Percentiles rank a stretch among this genome's conserved stretches.
Conservation (phyloP, 1,140 invertebrate species). For the Diachasmimorpha longicaudata region DNA sequence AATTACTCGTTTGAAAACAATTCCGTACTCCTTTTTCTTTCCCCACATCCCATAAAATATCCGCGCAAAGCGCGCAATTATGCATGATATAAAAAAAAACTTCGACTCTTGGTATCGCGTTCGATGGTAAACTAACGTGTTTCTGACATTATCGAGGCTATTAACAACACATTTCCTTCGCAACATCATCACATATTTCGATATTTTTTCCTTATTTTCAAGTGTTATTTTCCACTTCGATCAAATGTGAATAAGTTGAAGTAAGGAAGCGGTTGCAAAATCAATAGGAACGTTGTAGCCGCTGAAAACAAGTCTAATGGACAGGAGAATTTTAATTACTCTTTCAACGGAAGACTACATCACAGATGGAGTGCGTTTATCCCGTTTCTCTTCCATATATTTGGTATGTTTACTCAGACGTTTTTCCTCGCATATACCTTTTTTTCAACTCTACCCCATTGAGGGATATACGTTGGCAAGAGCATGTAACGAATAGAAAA, state of each 20-base stretch:
- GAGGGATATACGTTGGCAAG: not conserved
- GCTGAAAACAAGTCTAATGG: not conserved
- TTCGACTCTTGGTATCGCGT: no score
- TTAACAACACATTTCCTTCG: no score
- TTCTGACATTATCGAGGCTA: no score
- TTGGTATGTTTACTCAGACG: no score
- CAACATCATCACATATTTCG: not conserved
- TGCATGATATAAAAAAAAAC: no score
- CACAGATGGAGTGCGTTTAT: slow-evolving; percentile 3
- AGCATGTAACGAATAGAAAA: not conserved
- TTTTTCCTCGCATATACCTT: not conserved
- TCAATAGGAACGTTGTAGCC: not conserved
- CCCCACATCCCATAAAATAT: no score
- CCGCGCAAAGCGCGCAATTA: no score
- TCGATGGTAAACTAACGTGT: no score
- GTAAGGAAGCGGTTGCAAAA: not conserved
- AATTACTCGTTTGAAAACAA: no score
- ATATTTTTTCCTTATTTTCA: no score
- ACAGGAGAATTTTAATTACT: slow-evolving; percentile 10
- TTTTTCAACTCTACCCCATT: not conserved
- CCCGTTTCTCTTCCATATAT: not conserved
- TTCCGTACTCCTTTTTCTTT: not conserved
- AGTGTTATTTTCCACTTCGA: not conserved
- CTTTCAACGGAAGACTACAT: not conserved
- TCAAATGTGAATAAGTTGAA: not conserved